Base-by-base conservation (phyloP, 2,113 vertebrate genomes). In the Neopipo cinnamomea region DNA sequence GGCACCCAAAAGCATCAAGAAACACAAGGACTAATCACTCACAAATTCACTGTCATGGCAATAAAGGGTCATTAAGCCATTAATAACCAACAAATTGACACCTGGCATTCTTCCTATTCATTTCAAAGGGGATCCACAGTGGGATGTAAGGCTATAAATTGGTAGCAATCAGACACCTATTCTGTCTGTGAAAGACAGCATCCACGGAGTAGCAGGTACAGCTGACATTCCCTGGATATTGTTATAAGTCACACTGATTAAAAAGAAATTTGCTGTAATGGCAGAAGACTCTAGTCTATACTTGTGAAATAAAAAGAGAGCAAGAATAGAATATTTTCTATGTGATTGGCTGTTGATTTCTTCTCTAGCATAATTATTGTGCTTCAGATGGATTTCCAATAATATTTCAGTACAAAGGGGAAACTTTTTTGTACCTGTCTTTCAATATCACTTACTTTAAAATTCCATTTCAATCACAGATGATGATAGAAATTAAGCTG, bases 51-150 rank as follows among this genome's bases (percentile, higher is more conserved):
- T 35, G 53, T 79, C 82, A 70, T 70, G 67, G n/a, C 75, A 76
- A 11, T 91, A 77, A 80, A 66, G 68, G 28, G 46, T 92, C 1
- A 2, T 88, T 90, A 88, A 85, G 50, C 58, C 63, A 62, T 88
- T 83, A 95, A 37, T 62, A 76, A 53, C 46, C 25, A 58, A 49
- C 53, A 83, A 42, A 88, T 83, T 75, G 59, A 30, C 85, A 90
- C 35, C 85, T 96, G 85, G 75, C 79, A 76, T 85, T 93, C 85
- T 92, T 94, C 50, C 74, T 90, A 3, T 80, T 93, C 18, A 13
- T 93, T 73, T 90, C 53, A 90, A 76, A 83, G 63, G 49, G 17
- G 20, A 76, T 58, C 67, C 52, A 58, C 46, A 37, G 72, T 70
- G 50, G 67, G 85, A 80, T 76, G 63, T 25, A 85, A 46, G 59